These are phyloP conservation scores for Promerops cafer DNA, from an alignment of 2,113 vertebrate species.

Conservation along the genomic window DNA sequence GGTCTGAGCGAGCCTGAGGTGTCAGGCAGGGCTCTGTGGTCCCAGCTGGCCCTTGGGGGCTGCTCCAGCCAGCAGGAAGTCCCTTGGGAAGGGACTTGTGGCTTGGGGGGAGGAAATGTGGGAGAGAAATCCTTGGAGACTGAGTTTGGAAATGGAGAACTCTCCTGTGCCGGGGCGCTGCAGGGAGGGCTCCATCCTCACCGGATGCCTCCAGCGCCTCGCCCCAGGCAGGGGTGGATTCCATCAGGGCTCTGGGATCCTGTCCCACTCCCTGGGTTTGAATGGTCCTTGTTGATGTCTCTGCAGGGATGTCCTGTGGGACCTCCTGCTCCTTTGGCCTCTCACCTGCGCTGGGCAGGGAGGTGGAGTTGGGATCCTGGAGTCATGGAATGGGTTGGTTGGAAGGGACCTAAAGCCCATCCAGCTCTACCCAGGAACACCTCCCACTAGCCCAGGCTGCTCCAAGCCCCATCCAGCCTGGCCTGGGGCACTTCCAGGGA, in stretches of 20 bases:
- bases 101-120: not conserved
- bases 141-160: not conserved
- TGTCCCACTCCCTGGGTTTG: accelerated
- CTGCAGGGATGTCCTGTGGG: not conserved
- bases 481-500: not conserved
- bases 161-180: accelerated
- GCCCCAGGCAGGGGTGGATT: not conserved
- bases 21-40: not conserved
- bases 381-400: not conserved
- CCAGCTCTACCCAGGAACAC: not conserved
- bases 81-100: not conserved
- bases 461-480: accelerated
- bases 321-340: not conserved
- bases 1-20: not conserved
- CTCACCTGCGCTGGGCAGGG: accelerated
- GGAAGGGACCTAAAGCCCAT: not conserved
- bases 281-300: not conserved
- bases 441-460: accelerated
- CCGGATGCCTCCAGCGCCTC: not conserved
- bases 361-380: not conserved
- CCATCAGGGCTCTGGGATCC: not conserved
- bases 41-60: not conserved
- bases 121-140: not conserved
- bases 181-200: not conserved
- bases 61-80: not conserved